A percentile compares a stretch with the other conserved stretches of the same genome.
Evolutionary conservation across 23 tunicate species (phyloP).

Genomic region (Botrylloides violaceus): DNA sequence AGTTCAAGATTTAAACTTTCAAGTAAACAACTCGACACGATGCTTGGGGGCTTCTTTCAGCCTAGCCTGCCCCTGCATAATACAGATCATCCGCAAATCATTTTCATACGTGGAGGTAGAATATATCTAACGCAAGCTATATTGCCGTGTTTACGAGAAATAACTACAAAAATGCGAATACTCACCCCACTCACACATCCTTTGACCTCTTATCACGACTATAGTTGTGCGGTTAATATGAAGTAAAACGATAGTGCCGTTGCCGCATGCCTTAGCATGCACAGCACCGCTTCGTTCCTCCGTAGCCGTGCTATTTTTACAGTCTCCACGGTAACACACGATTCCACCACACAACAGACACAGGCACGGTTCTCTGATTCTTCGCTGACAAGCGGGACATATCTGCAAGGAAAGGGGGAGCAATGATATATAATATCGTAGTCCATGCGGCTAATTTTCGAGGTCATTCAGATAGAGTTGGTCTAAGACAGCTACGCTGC

Average conservation of each 20-base stretch:
- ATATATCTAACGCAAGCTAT: not conserved
- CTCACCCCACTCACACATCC: slow-evolving; percentile 82
- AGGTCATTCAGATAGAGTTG: too few relatives aligned
- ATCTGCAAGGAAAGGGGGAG: slow-evolving; percentile 9
- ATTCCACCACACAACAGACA: slow-evolving; percentile 82
- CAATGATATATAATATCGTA: too few relatives aligned
- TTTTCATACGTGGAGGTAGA: too few relatives aligned
- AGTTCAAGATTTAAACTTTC: too few relatives aligned
- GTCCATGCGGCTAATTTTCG: too few relatives aligned
- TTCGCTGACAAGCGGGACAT: slow-evolving; percentile 26
- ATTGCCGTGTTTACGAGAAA: not conserved
- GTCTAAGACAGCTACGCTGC: too few relatives aligned
- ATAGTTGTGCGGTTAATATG: slow-evolving; percentile 38
- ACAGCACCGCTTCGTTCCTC: slow-evolving; percentile 18
- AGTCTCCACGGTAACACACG: slow-evolving; percentile 58
- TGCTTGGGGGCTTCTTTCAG: too few relatives aligned
- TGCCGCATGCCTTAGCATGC: slow-evolving; percentile 82
- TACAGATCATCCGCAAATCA: too few relatives aligned
- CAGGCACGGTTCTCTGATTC: slow-evolving; percentile 51
- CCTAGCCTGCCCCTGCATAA: too few relatives aligned
- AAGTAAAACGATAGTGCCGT: slow-evolving; percentile 70
- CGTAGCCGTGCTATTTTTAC: slow-evolving; percentile 16
- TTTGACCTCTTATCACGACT: slow-evolving; percentile 41
- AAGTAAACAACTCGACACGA: too few relatives aligned
- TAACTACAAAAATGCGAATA: too few relatives aligned